Conservation (phyloP, 2,113 vertebrate species). For the Condylura cristata region DNA sequence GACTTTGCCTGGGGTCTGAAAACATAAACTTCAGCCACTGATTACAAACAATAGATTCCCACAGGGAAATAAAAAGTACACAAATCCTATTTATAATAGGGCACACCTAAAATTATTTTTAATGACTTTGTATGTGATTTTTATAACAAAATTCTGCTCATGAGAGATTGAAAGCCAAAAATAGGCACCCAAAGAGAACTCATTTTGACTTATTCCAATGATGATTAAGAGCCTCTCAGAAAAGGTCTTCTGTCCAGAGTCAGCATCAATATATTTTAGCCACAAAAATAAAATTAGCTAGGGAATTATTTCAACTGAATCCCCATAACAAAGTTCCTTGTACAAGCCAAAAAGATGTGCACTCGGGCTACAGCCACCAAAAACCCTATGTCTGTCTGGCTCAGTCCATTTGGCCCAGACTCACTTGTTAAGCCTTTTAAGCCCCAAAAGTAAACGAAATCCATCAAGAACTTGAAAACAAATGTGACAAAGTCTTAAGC, state of each 20-base stretch:
- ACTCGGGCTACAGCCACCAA: neutral
- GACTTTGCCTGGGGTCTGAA: too few species aligned
- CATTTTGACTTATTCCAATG: neutral
- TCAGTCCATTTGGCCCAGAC: neutral
- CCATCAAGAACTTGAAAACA: neutral
- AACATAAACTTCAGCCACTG: neutral
- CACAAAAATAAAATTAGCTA: constrained; percentile 10
- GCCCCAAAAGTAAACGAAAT: neutral
- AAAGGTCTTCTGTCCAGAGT: neutral
- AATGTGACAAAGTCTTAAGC: neutral
- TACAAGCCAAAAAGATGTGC: neutral
- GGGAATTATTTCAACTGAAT: neutral
- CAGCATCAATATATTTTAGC: neutral
- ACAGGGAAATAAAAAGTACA: neutral
- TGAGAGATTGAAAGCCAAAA: neutral
- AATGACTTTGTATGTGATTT: neutral
- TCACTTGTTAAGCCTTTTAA: neutral
- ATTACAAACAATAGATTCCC: neutral
- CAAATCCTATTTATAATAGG: neutral
- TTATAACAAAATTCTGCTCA: neutral
- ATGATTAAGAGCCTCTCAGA: neutral
- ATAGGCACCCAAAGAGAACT: accelerated
- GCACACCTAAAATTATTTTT: neutral
- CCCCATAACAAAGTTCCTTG: neutral
- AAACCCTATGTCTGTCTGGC: neutral